Conservation (phyloP, 1,140 invertebrate genomes). For the Drosophila punjabiensis region DNA sequence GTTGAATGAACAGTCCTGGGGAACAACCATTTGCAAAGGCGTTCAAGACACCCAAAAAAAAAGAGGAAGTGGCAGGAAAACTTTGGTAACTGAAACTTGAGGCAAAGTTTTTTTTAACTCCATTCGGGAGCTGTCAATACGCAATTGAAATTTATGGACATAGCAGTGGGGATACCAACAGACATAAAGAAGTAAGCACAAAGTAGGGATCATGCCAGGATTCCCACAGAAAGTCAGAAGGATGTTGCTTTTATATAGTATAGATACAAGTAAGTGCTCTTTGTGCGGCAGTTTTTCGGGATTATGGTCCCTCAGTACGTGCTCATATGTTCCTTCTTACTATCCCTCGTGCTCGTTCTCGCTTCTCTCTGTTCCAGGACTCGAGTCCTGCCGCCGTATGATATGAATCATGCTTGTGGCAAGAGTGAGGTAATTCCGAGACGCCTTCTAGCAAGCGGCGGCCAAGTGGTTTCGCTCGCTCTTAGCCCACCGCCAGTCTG, state of each 20-base stretch:
- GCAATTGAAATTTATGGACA: constrained; percentile 25
- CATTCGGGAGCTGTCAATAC: constrained; percentile 17
- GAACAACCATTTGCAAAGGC: constrained; percentile 19
- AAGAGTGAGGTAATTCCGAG: constrained; percentile 38
- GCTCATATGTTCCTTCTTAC: constrained; percentile 3
- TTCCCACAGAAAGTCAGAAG: neutral
- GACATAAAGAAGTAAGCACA: neutral
- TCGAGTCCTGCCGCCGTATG: constrained; percentile 9
- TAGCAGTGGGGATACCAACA: neutral
- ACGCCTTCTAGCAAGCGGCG: constrained; percentile 3
- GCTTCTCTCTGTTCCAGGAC: neutral
- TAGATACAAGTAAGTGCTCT: constrained; percentile 26
- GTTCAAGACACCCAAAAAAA: neutral
- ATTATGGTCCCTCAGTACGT: constrained; percentile 18
- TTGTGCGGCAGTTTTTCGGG: constrained; percentile 34
- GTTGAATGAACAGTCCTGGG: constrained; percentile 27
- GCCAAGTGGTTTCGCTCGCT: constrained; percentile 9
- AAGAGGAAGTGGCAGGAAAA: constrained; percentile 10
- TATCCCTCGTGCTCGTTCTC: neutral
- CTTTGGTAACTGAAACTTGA: constrained; percentile 25
- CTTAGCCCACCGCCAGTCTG: constrained; percentile 23
- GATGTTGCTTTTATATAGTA: neutral
- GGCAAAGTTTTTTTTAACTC: constrained; percentile 21
- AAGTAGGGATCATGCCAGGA: neutral
- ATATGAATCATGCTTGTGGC: constrained; percentile 36